Evolutionary conservation across 1,140 invertebrate genomes (phyloP).

Genomic region (Nautilus pompilius): DNA sequence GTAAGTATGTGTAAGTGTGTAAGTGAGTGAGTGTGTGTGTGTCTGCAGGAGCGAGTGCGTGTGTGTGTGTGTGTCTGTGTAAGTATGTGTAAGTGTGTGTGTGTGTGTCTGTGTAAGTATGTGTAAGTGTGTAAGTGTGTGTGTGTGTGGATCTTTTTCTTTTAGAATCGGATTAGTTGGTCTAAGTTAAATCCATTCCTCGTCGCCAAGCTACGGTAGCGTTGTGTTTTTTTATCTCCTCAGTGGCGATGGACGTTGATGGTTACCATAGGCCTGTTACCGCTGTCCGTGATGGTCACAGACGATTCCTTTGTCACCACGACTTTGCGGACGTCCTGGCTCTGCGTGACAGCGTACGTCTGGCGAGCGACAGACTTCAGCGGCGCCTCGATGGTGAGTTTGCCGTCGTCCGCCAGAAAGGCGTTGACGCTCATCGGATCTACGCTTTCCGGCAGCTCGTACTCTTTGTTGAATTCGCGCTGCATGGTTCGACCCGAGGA

Average conservation of each 20-base stretch:
- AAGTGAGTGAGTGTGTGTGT: too few relatives aligned
- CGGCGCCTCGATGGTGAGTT: slow-evolving; percentile 51
- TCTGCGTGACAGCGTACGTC: slow-evolving; percentile 42
- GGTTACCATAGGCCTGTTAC: slow-evolving; percentile 42
- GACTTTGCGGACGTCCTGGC: slow-evolving; percentile 42
- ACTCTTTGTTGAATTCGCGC: slow-evolving; percentile 54
- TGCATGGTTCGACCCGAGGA: slow-evolving; percentile 45
- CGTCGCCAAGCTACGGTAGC: too few relatives aligned
- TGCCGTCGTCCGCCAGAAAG: slow-evolving; percentile 49
- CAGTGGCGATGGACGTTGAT: slow-evolving; percentile 36
- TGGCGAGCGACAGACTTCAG: slow-evolving; percentile 37
- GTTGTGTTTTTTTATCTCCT: too few relatives aligned
- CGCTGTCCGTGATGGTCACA: slow-evolving; percentile 42
- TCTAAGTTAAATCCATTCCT: too few relatives aligned
- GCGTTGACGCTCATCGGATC: slow-evolving; percentile 50
- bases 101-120: too few relatives aligned
- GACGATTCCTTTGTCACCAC: slow-evolving; percentile 45
- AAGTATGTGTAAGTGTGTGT: too few relatives aligned
- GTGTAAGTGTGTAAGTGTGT: too few relatives aligned
- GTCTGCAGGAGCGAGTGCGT: too few relatives aligned
- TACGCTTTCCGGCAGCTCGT: slow-evolving; percentile 52
- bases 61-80: too few relatives aligned
- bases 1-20: too few relatives aligned
- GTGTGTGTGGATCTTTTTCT: too few relatives aligned
- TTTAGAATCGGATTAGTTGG: too few relatives aligned